Conservation (phyloP, 2,113 vertebrate species). For the Sphaerodactylus townsendi region DNA sequence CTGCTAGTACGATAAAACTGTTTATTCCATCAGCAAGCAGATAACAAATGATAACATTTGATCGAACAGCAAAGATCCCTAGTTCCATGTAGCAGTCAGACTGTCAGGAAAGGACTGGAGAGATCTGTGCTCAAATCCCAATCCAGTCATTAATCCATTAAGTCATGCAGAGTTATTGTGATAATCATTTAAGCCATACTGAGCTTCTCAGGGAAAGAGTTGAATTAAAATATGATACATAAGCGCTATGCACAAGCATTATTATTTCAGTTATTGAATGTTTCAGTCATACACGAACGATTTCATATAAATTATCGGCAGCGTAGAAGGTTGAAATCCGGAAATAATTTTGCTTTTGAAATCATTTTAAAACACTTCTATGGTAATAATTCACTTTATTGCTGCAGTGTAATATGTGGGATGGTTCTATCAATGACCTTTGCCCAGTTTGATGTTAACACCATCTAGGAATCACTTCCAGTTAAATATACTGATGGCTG, state of each 20-base stretch:
- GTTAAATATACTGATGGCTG: background rate
- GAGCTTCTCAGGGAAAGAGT: too few relatives aligned
- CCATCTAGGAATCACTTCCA: background rate
- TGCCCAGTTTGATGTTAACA: background rate
- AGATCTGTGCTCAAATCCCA: too few relatives aligned
- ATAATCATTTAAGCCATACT: too few relatives aligned
- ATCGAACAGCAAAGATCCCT: too few relatives aligned
- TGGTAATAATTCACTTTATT: background rate
- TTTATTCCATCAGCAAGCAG: too few relatives aligned
- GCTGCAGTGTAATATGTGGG: background rate
- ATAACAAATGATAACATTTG: too few relatives aligned
- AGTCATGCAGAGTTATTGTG: too few relatives aligned
- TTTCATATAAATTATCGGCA: background rate
- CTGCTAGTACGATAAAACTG: too few relatives aligned
- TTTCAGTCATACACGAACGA: background rate
- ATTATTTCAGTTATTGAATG: conserved; percentile 27
- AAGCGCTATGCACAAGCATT: background rate
- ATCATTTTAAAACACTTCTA: background rate
- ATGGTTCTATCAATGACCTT: background rate
- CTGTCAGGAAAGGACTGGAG: too few relatives aligned
- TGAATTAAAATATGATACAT: too few relatives aligned
- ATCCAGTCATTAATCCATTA: too few relatives aligned
- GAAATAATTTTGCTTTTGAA: background rate
- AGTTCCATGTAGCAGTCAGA: too few relatives aligned
- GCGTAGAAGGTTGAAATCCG: background rate